Evolutionary conservation across 2,888 invertebrate genomes (phyloP).

Genomic region (Agrotis ipsilon): DNA sequence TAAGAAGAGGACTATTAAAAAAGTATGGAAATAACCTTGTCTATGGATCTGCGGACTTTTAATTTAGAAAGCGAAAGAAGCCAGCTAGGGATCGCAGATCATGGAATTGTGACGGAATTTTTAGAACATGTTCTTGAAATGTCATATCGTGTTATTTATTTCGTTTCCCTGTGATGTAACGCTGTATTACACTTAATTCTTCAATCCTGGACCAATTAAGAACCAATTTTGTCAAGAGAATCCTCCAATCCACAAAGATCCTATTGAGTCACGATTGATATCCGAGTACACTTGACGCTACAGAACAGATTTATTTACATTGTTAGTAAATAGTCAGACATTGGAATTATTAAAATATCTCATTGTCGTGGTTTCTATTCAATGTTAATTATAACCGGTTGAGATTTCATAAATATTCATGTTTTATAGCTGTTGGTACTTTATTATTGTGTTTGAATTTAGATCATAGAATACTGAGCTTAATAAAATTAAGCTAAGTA

Average conservation of each 20-base stretch:
- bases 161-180: background rate
- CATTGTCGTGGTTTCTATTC: conserved; percentile 43
- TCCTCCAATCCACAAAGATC: background rate
- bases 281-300: background rate
- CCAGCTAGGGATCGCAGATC: too few species aligned
- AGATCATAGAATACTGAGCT: background rate
- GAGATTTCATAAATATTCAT: conserved; percentile 51
- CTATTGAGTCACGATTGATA: background rate
- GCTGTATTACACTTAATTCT: background rate
- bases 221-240: background rate
- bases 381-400: conserved; percentile 42
- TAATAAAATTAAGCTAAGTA: too few species aligned
- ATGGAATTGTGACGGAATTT: too few species aligned
- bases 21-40: too few species aligned
- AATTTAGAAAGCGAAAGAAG: background rate
- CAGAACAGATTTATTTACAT: conserved; percentile 13
- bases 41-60: background rate
- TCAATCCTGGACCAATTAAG: background rate
- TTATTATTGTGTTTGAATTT: conserved; percentile 7
- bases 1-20: too few species aligned
- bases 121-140: too few species aligned
- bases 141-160: background rate
- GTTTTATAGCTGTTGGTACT: conserved; percentile 7
- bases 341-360: conserved; percentile 34
- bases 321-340: conserved; percentile 32